Conservation (phyloP, 2,797 vertebrate genomes). For the Propithecus deckenii region DNA sequence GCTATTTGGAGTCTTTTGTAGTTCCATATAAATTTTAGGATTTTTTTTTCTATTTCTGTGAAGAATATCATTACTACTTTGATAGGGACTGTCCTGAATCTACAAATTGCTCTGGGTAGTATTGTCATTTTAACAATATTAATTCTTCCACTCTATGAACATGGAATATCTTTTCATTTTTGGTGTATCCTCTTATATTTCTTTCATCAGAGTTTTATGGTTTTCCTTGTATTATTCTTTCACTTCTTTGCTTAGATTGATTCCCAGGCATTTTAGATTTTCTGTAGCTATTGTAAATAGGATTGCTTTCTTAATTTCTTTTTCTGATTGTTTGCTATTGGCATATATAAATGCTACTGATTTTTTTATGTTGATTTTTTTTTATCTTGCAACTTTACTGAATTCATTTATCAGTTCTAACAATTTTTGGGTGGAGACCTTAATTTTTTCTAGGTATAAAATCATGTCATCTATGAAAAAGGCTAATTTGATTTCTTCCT, state of each 20-base stretch:
- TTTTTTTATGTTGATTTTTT: background rate
- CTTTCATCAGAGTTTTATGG: background rate
- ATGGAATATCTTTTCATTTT: background rate
- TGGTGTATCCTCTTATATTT: background rate
- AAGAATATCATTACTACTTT: background rate
- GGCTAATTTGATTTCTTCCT: background rate
- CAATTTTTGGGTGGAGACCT: background rate
- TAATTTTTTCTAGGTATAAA: background rate
- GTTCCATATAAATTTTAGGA: background rate
- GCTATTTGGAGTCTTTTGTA: background rate
- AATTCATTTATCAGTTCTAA: background rate
- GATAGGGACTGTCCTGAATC: background rate
- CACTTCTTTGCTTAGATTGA: background rate
- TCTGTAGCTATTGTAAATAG: background rate
- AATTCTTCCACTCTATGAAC: background rate
- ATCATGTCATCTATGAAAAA: background rate
- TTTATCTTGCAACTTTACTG: background rate
- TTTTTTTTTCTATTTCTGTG: background rate
- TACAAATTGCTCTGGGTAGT: background rate
- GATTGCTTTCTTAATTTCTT: background rate
- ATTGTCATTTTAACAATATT: background rate
- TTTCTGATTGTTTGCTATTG: background rate
- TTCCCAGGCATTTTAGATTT: background rate
- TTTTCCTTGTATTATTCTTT: background rate
- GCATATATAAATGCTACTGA: background rate